These are phyloP conservation scores for Linepithema humile DNA, from an alignment of 1,140 invertebrate species.

Conservation along the genomic window DNA sequence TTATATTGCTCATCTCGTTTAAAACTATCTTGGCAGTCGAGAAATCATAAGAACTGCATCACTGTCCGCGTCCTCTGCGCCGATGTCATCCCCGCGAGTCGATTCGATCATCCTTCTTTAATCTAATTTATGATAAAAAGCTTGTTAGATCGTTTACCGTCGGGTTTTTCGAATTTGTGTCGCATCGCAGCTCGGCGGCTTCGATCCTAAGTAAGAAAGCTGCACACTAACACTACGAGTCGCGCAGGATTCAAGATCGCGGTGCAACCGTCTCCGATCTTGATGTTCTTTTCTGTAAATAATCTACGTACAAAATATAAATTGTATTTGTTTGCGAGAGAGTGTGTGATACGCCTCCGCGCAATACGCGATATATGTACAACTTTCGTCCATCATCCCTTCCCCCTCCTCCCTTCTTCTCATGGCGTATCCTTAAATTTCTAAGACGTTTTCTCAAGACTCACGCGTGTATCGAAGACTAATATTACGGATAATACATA, in stretches of 20 bases:
- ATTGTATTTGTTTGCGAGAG: constrained; percentile 58
- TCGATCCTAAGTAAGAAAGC: constrained; percentile 2
- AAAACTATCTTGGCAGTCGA: constrained; percentile 44
- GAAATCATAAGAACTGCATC: constrained; percentile 38
- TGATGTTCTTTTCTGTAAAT: constrained; percentile 40
- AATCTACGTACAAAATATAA: constrained; percentile 70
- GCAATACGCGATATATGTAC: not conserved
- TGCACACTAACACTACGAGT: not conserved
- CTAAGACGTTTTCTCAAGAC: not conserved
- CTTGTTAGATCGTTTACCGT: not conserved
- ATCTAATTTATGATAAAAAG: constrained; percentile 5
- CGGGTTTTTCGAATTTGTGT: not conserved
- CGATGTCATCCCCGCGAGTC: not conserved
- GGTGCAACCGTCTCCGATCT: constrained; percentile 6
- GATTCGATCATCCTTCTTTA: not conserved
- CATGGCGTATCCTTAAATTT: not conserved
- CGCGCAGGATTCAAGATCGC: not conserved
- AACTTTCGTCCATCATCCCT: no score
- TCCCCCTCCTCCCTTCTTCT: not conserved
- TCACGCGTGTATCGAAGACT: constrained; percentile 59
- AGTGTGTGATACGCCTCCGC: not conserved
- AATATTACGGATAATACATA: constrained; percentile 39
- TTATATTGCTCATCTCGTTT: constrained; percentile 40
- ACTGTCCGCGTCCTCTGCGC: not conserved
- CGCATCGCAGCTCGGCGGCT: not conserved